Evolutionary conservation across 2,113 vertebrate genomes (phyloP).

Genomic region (Emydura subglobosa): DNA sequence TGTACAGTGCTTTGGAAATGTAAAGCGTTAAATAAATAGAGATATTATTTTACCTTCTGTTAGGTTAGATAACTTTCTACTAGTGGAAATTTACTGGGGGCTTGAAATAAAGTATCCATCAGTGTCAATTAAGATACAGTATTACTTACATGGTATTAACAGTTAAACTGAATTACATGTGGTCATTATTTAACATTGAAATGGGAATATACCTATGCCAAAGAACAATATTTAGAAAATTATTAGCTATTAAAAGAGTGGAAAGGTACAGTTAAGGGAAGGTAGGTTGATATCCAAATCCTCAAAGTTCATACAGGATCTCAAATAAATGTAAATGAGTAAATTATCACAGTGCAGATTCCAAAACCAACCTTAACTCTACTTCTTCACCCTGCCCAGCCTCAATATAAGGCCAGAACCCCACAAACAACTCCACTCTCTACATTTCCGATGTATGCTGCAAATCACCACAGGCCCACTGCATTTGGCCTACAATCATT

Average conservation of each 20-base stretch:
- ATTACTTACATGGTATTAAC: not conserved
- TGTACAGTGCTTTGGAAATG: conserved; percentile 37
- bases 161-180: not conserved
- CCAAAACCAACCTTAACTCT: not conserved
- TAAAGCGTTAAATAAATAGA: conserved; percentile 31
- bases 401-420: not conserved
- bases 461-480: not conserved
- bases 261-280: not conserved
- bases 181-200: not conserved
- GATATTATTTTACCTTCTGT: not conserved
- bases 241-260: not conserved
- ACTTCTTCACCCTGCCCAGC: not conserved
- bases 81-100: not conserved
- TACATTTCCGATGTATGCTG: not conserved
- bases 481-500: not conserved
- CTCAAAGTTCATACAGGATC: not conserved
- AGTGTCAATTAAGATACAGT: not conserved
- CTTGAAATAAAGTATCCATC: not conserved
- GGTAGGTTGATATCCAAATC: not conserved
- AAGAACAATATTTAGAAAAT: not conserved
- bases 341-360: not conserved
- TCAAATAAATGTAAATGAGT: not conserved
- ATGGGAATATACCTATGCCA: not conserved
- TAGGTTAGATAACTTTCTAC: not conserved
- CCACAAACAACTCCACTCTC: not conserved